Conservation (phyloP, 92 coral and sea anemone species). For the Phenganax stokvisi region DNA sequence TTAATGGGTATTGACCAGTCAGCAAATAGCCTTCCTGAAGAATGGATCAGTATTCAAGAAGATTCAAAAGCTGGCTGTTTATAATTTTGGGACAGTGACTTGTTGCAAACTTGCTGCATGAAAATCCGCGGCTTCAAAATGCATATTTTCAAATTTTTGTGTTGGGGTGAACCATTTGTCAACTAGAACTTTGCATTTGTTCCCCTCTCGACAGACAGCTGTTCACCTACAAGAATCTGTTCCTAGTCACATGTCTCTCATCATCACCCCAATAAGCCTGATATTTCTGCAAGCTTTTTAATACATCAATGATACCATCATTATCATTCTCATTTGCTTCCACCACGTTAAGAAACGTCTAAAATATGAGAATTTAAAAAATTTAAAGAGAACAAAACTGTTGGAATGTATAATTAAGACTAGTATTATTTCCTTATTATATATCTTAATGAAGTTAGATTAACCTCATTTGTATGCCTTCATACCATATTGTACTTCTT, state of each 20-base stretch:
- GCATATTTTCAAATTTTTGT: conserved; percentile 13
- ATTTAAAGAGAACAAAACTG: not conserved
- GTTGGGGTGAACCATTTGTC: conserved; percentile 22
- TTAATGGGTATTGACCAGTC: not conserved
- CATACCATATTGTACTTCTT: conserved; percentile 7
- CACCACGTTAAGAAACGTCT: not conserved
- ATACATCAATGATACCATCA: conserved; percentile 9
- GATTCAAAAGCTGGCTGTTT: not conserved
- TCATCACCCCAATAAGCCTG: conserved; percentile 14
- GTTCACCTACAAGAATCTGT: conserved; percentile 15
- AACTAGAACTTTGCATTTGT: conserved; percentile 16
- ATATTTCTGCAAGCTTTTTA: conserved; percentile 1
- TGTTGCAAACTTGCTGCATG: conserved; percentile 11
- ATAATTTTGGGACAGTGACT: not conserved
- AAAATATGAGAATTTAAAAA: not conserved
- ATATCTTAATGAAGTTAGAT: not conserved
- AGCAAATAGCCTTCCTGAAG: not conserved
- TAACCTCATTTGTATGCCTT: not conserved
- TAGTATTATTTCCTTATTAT: not conserved
- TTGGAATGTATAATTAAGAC: not conserved
- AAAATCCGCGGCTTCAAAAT: conserved; percentile 32
- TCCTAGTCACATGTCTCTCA: not conserved
- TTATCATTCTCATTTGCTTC: conserved; percentile 12
- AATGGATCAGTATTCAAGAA: not conserved
- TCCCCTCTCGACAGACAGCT: conserved; percentile 29